These are phyloP conservation scores for Pseudocheirus occidentalis DNA, from an alignment of 2,797 vertebrate species.

Conservation along the genomic window DNA sequence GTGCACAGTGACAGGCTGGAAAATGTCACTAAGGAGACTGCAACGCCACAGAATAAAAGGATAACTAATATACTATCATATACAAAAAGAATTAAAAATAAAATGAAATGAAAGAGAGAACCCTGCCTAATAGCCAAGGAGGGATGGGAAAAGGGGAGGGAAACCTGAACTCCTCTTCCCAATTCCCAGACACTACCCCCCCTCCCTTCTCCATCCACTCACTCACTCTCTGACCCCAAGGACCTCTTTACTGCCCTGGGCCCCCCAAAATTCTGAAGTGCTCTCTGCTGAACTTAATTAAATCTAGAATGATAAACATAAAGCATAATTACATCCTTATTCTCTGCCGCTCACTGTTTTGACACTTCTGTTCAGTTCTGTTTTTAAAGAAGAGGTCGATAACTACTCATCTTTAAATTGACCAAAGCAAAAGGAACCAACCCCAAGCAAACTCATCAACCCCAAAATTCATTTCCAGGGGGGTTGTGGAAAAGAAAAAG, in stretches of 20 bases:
- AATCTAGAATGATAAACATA: conserved; percentile 81
- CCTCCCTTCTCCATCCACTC: background rate
- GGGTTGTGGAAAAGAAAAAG: background rate
- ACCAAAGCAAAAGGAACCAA: conserved; percentile 76
- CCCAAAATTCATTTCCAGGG: background rate
- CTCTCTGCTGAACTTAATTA: conserved; percentile 76
- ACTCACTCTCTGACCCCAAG: background rate
- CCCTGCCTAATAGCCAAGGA: conserved; percentile 51
- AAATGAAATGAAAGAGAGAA: conserved; percentile 42
- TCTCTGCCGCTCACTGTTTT: conserved; percentile 82
- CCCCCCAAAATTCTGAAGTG: conserved; percentile 66
- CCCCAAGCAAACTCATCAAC: conserved; percentile 60
- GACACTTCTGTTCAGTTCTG: conserved; percentile 83
- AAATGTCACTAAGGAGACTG: conserved; percentile 65
- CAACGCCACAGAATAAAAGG: conserved; percentile 58
- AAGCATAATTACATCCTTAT: conserved; percentile 81
- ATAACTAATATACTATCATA: conserved; percentile 60
- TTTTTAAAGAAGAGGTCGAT: conserved; percentile 79
- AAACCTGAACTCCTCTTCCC: conserved; percentile 28
- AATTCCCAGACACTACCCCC: conserved; percentile 22
- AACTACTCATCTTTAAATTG: conserved; percentile 83
- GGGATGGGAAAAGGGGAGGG: background rate
- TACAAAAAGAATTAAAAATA: conserved; percentile 53
- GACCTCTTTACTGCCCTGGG: conserved; percentile 31
- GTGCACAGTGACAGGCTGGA: conserved; percentile 1